Conservation (phyloP, 2,113 vertebrate species). For the Misgurnus mizolepis region DNA sequence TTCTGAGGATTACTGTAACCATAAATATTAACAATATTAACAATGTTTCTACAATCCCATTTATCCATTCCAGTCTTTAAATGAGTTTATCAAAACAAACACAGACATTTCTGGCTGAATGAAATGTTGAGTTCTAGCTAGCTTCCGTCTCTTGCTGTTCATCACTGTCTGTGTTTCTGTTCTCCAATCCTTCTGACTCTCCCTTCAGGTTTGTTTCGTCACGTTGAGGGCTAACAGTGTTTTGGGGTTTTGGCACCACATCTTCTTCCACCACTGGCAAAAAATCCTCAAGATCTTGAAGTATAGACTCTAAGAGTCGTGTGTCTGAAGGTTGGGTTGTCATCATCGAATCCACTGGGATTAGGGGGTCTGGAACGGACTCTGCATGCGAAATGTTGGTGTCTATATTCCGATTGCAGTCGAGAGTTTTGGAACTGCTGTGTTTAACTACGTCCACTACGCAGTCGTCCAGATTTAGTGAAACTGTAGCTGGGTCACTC, state of each 20-base stretch:
- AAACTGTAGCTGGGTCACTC: not conserved
- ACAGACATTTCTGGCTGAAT: not conserved
- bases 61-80: not conserved
- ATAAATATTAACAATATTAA: constrained; percentile 41
- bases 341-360: not conserved
- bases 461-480: constrained; percentile 37
- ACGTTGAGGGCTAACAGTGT: not conserved
- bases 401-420: not conserved
- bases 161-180: not conserved
- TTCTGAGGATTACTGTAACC: constrained; percentile 7
- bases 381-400: not conserved
- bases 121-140: not conserved
- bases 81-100: not conserved
- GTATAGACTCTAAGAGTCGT: constrained; percentile 45
- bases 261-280: constrained; percentile 5
- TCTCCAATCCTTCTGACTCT: not conserved
- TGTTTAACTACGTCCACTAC: constrained; percentile 41
- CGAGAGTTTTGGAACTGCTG: not conserved
- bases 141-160: not conserved
- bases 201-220: not conserved
- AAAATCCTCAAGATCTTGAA: constrained; percentile 51
- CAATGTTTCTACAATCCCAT: not conserved
- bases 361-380: not conserved
- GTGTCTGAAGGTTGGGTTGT: constrained; percentile 20
- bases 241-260: not conserved